Percentiles rank a stretch among this genome's conserved stretches.
Evolutionary conservation across 30 jellyfish, hydroid and myxozoan species (phyloP).

Genomic region (Aurelia coerulea): DNA sequence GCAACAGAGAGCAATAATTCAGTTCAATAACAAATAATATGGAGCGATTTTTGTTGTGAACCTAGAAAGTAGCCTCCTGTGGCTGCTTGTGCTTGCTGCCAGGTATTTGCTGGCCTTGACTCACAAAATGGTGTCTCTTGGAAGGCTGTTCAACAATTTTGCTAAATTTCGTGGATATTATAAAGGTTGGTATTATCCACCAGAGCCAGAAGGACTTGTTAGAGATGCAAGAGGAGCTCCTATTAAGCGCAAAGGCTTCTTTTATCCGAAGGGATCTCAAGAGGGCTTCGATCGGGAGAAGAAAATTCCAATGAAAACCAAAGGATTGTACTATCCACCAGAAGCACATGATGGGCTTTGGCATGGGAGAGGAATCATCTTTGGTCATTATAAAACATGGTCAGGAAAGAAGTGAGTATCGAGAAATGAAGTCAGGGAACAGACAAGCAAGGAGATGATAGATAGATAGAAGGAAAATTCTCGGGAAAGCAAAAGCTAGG

Average conservation of each 20-base stretch:
- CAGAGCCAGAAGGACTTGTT: constrained; percentile 67
- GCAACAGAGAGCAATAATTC: no score
- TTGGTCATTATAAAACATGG: constrained; percentile 82
- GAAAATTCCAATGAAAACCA: constrained; percentile 70
- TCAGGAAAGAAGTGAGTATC: constrained; percentile 80
- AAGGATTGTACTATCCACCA: constrained; percentile 72
- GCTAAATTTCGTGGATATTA: constrained; percentile 36
- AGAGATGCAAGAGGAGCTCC: constrained; percentile 59
- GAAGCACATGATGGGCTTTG: constrained; percentile 86
- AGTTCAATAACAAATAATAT: no score
- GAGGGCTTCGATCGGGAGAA: constrained; percentile 74
- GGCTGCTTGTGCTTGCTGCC: no score
- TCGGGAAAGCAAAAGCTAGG: no score
- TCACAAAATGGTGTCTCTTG: constrained; percentile 52
- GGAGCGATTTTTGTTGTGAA: no score
- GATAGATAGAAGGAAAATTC: no score
- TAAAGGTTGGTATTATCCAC: constrained; percentile 70
- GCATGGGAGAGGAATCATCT: constrained; percentile 82
- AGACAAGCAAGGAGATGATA: no score
- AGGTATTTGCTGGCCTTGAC: no score
- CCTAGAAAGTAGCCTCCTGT: no score
- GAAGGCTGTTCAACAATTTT: constrained; percentile 31
- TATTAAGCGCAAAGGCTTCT: constrained; percentile 59
- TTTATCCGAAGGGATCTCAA: constrained; percentile 44
- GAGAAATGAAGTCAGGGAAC: no score